Conservation (phyloP, 2,888 invertebrate genomes). For the Gastracanthus pulcherrimus region DNA sequence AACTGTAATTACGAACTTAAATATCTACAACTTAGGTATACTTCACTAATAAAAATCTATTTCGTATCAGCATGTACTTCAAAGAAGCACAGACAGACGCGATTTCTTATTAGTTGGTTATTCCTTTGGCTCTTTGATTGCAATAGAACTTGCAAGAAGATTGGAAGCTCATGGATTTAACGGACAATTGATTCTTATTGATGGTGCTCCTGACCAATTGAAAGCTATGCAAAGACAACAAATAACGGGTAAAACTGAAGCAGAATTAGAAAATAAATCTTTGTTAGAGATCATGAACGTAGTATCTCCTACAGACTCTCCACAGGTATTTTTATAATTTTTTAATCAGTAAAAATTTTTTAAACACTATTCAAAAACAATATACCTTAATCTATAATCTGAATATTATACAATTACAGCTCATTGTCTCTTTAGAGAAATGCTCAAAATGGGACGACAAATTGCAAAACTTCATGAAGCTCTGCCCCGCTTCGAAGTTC, state of each 20-base stretch:
- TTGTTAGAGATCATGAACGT: slow-evolving; percentile 80
- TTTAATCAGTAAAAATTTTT: not conserved
- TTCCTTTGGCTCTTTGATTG: slow-evolving; percentile 90
- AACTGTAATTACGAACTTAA: no score
- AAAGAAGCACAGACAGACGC: slow-evolving; percentile 72
- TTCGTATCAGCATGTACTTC: slow-evolving; percentile 79
- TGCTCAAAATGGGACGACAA: slow-evolving; percentile 81
- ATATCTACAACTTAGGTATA: no score
- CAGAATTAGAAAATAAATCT: slow-evolving; percentile 80
- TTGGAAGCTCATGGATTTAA: slow-evolving; percentile 84
- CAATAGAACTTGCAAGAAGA: slow-evolving; percentile 86
- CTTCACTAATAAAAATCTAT: not conserved
- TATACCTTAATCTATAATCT: not conserved
- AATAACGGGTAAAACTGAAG: slow-evolving; percentile 77
- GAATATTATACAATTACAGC: slow-evolving; percentile 57
- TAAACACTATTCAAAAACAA: not conserved
- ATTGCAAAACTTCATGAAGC: slow-evolving; percentile 74
- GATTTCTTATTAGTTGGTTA: slow-evolving; percentile 90
- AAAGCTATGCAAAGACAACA: slow-evolving; percentile 80
- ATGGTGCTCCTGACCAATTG: slow-evolving; percentile 88
- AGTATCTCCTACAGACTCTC: slow-evolving; percentile 76
- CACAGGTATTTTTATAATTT: slow-evolving; percentile 70
- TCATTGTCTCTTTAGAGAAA: slow-evolving; percentile 64
- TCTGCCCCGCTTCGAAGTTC: slow-evolving; percentile 78
- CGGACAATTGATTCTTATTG: slow-evolving; percentile 87